Evolutionary conservation across 2,888 invertebrate genomes (phyloP).

Genomic region (Aporophyla lueneburgensis): DNA sequence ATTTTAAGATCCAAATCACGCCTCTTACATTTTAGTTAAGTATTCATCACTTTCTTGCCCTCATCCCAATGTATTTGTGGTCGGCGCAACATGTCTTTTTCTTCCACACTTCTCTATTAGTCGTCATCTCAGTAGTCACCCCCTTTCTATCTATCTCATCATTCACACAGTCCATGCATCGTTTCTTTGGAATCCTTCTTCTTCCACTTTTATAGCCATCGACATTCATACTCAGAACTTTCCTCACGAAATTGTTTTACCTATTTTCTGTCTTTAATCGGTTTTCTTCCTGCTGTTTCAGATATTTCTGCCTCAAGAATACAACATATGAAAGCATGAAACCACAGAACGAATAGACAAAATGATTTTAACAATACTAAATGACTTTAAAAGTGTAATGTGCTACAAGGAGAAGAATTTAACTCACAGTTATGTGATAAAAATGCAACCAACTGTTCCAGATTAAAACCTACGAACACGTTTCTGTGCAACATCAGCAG

Average conservation of each 20-base stretch:
- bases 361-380: conserved; percentile 6
- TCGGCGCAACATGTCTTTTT: too few relatives aligned
- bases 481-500: background rate
- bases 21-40: background rate
- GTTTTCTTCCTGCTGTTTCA: conserved; percentile 18
- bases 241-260: too few relatives aligned
- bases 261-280: background rate
- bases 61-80: too few relatives aligned
- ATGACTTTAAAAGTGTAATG: background rate
- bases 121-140: too few relatives aligned
- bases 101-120: too few relatives aligned
- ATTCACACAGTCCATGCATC: too few relatives aligned
- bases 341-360: background rate
- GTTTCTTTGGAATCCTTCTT: too few relatives aligned
- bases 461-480: conserved; percentile 6
- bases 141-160: too few relatives aligned
- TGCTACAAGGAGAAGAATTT: background rate
- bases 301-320: background rate
- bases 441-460: conserved; percentile 33
- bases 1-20: background rate
- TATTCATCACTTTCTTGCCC: too few relatives aligned
- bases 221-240: too few relatives aligned
- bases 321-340: conserved; percentile 14
- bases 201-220: too few relatives aligned
- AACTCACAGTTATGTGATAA: conserved; percentile 5